These are phyloP conservation scores for Tetragnatha montana DNA, from an alignment of 2,888 invertebrate genomes.

Conservation along the genomic window DNA sequence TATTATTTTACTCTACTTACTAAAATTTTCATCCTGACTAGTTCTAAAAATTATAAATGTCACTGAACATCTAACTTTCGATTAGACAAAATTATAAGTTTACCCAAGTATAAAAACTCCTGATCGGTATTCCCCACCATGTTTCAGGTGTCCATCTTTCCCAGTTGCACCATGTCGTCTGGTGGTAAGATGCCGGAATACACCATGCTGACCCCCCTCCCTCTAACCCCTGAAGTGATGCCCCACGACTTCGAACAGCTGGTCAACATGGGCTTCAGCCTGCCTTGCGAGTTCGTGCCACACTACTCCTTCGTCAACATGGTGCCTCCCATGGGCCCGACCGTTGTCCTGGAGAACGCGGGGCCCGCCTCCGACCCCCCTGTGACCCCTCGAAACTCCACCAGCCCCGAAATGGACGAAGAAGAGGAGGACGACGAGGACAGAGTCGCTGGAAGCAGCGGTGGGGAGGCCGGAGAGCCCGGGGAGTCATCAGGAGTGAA, in stretches of 20 bases:
- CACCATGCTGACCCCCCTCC: constrained; percentile 66
- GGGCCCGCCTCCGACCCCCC: constrained; percentile 36
- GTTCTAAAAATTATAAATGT: too few relatives aligned
- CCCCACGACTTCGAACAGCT: constrained; percentile 67
- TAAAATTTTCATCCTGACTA: too few relatives aligned
- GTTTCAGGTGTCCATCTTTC: neutral
- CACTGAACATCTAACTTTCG: too few relatives aligned
- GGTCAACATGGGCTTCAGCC: constrained; percentile 55
- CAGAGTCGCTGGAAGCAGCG: constrained; percentile 14
- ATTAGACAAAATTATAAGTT: too few relatives aligned
- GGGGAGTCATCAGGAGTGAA: neutral
- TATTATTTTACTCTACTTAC: too few relatives aligned
- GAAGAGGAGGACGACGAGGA: constrained; percentile 58
- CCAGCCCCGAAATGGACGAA: constrained; percentile 47
- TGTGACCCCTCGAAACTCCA: constrained; percentile 37
- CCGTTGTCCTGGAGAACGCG: constrained; percentile 30
- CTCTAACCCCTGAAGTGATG: constrained; percentile 64
- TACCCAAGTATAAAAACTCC: too few relatives aligned
- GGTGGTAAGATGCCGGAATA: constrained; percentile 69
- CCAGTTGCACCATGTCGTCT: constrained; percentile 34
- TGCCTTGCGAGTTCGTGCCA: constrained; percentile 56
- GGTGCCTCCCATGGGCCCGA: constrained; percentile 45
- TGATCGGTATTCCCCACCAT: neutral
- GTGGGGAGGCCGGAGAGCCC: constrained; percentile 4
- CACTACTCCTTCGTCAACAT: constrained; percentile 64